phyloP scores from a whole-genome alignment of 2,797 vertebrate species.

The Cossypha niveicapilla region DNA sequence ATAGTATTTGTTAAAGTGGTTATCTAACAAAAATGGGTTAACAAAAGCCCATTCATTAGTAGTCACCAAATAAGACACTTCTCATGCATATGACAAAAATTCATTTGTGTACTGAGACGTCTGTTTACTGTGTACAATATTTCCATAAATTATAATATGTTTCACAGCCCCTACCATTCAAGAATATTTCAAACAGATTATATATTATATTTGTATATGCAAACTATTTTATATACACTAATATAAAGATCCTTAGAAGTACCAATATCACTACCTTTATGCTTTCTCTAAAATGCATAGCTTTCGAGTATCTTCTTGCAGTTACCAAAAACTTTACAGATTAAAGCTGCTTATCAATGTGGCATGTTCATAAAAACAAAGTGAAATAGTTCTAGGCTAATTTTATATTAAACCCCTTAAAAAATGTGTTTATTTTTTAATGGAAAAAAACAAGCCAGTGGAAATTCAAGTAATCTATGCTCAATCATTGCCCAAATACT shows the following conservation, averaged over 20 bases:
- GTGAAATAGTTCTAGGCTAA: constrained; percentile 39
- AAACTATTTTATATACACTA: constrained; percentile 66
- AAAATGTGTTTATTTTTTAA: constrained; percentile 45
- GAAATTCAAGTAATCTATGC: constrained; percentile 64
- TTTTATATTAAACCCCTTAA: constrained; percentile 47
- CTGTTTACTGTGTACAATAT: constrained; percentile 50
- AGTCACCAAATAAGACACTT: constrained; percentile 64
- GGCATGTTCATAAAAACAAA: constrained; percentile 60
- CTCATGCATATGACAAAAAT: constrained; percentile 56
- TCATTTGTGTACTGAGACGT: constrained; percentile 37
- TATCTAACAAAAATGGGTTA: constrained; percentile 53
- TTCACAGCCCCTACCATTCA: constrained; percentile 46
- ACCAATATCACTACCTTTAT: constrained; percentile 57
- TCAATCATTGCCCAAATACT: constrained; percentile 18
- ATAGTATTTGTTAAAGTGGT: constrained; percentile 57
- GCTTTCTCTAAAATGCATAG: constrained; percentile 62
- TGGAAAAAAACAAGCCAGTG: constrained; percentile 19
- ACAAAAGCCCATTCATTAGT: constrained; percentile 55
- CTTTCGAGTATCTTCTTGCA: constrained; percentile 65
- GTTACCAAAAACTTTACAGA: constrained; percentile 64
- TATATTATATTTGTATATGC: constrained; percentile 59
- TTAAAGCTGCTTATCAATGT: constrained; percentile 63
- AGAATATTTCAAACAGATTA: constrained; percentile 62
- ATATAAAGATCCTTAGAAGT: constrained; percentile 65
- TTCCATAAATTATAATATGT: constrained; percentile 50